phyloP scores from a whole-genome alignment of 2,888 invertebrate species.

The Digitonthophagus gazella region DNA sequence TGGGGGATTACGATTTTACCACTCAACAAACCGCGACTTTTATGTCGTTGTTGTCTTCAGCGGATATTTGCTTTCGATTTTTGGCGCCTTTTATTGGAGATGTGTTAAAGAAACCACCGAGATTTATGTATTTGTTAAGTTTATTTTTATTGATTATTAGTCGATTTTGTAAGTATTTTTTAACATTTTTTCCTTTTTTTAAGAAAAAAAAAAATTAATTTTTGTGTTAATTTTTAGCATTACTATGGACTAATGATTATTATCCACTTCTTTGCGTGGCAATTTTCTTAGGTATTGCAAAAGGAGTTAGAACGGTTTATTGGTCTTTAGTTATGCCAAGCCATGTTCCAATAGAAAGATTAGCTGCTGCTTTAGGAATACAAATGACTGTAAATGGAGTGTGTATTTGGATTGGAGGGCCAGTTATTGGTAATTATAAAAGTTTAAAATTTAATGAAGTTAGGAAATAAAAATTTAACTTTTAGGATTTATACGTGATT shows the following conservation, averaged over 20 bases:
- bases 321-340: constrained; percentile 67
- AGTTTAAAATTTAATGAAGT: constrained; percentile 9
- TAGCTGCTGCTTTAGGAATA: constrained; percentile 67
- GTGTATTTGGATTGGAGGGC: constrained; percentile 60
- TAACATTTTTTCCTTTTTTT: background rate
- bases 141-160: constrained; percentile 59
- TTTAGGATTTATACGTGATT: constrained; percentile 63
- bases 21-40: constrained; percentile 60
- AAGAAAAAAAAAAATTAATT: constrained; percentile 4
- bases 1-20: constrained; percentile 61
- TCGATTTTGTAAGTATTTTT: constrained; percentile 61
- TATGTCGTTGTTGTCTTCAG: constrained; percentile 59
- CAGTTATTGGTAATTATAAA: constrained; percentile 58
- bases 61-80: constrained; percentile 60
- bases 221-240: constrained; percentile 39
- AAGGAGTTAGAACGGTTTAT: constrained; percentile 68
- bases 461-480: constrained; percentile 4
- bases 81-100: constrained; percentile 67
- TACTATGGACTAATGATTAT: constrained; percentile 47
- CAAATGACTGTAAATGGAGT: constrained; percentile 70
- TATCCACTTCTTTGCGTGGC: constrained; percentile 53
- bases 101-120: constrained; percentile 59
- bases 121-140: constrained; percentile 64
- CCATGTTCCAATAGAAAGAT: constrained; percentile 64
- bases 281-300: constrained; percentile 62